Evolutionary conservation across 2,113 vertebrate genomes (phyloP).

Genomic region (Anolis sagrei): DNA sequence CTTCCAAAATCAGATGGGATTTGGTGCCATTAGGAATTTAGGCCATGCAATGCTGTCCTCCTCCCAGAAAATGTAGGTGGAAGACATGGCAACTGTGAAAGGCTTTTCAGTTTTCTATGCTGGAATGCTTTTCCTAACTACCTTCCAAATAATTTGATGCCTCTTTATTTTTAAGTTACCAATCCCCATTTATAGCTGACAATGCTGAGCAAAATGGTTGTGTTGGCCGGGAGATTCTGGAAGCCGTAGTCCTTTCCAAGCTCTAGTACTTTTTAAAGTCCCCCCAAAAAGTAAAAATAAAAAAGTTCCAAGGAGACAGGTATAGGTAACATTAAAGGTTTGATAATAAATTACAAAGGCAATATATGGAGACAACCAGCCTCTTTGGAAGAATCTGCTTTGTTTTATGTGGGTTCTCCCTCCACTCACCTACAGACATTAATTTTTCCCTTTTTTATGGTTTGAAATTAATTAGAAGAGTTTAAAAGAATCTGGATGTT

Average conservation of each 20-base stretch:
- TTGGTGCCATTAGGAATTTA: no score
- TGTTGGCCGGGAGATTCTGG: no score
- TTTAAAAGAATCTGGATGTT: not conserved
- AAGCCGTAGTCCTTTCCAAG: not conserved
- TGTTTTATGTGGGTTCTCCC: not conserved
- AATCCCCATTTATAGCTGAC: conserved; percentile 5
- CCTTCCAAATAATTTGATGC: conserved; percentile 15
- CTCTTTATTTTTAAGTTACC: not conserved
- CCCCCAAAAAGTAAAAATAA: conserved; percentile 28
- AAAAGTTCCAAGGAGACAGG: conserved; percentile 13
- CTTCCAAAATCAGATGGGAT: no score
- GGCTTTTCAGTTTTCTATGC: no score
- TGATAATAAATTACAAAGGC: conserved; percentile 39
- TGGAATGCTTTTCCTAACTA: not conserved
- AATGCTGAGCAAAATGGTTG: no score
- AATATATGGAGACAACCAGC: not conserved
- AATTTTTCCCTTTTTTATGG: not conserved
- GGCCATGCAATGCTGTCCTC: no score
- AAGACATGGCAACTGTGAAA: not conserved
- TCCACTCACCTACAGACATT: not conserved
- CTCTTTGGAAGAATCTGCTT: conserved; percentile 26
- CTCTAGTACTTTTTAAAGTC: conserved; percentile 9
- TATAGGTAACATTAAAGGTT: conserved; percentile 55
- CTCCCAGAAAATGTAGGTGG: no score
- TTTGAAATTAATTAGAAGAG: not conserved